Conservation (phyloP, 2,113 vertebrate species). For the Pygoscelis antarcticus region DNA sequence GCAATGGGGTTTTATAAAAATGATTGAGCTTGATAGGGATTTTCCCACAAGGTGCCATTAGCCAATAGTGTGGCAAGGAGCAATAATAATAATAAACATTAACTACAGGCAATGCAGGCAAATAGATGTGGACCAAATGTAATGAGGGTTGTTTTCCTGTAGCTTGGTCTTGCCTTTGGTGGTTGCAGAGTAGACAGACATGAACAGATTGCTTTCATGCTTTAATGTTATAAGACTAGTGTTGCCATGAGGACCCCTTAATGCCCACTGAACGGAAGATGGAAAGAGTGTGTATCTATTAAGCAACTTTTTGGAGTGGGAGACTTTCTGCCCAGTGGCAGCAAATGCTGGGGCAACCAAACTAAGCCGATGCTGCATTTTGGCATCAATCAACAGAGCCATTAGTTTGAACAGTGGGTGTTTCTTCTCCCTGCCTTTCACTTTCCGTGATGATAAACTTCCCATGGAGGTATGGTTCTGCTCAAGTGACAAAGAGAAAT, state of each 20-base stretch:
- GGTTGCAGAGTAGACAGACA: neutral
- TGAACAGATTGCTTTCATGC: neutral
- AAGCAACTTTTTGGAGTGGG: neutral
- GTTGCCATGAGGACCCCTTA: neutral
- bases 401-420: slow-evolving; percentile 3
- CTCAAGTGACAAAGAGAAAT: slow-evolving; percentile 57
- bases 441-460: slow-evolving; percentile 43
- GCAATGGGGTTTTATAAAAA: neutral
- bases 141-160: neutral
- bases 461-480: neutral
- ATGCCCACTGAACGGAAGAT: neutral
- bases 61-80: neutral
- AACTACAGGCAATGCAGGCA: neutral
- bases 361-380: neutral
- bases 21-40: neutral
- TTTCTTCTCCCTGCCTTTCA: slow-evolving; percentile 29
- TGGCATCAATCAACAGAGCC: slow-evolving; percentile 5
- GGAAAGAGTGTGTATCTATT: neutral
- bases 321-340: neutral
- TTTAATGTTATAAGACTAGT: neutral
- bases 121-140: neutral
- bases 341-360: neutral
- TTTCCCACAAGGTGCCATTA: neutral
- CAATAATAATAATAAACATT: neutral
- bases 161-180: neutral